phyloP scores from a whole-genome alignment of 2,888 invertebrate species.

The Alsophila aescularia region DNA sequence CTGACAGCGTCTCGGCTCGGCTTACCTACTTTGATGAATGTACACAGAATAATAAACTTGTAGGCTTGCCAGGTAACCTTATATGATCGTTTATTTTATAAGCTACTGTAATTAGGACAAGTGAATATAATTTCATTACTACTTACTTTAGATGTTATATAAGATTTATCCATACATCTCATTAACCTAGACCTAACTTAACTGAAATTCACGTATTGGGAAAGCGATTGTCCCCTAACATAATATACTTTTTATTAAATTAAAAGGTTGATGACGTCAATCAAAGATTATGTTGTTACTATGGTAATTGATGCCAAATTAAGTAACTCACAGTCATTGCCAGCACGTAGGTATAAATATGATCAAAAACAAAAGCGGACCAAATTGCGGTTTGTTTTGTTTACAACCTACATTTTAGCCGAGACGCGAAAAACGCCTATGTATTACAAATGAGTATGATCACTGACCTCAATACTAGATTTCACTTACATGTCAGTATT shows the following conservation, averaged over 20 bases:
- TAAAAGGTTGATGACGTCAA: too few species aligned
- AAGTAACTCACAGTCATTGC: background rate
- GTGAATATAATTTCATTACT: too few species aligned
- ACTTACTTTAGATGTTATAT: too few species aligned
- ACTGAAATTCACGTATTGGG: too few species aligned
- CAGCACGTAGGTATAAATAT: constrained; percentile 38
- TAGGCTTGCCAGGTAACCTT: constrained; percentile 31
- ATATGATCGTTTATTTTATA: constrained; percentile 21
- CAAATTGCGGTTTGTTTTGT: constrained; percentile 61
- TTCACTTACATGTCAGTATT: constrained; percentile 71
- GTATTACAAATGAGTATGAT: too few species aligned
- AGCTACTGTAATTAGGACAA: background rate
- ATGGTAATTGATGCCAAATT: too few species aligned
- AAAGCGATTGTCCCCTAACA: too few species aligned
- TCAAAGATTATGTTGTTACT: too few species aligned
- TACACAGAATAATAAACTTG: constrained; percentile 51
- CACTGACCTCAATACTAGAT: constrained; percentile 64
- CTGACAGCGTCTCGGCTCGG: constrained; percentile 51
- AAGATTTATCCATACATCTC: too few species aligned
- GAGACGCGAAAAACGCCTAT: too few species aligned
- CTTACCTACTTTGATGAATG: constrained; percentile 55
- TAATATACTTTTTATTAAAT: background rate
- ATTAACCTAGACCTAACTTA: too few species aligned
- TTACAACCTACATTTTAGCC: constrained; percentile 43
- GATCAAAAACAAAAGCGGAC: constrained; percentile 65